These are phyloP conservation scores for Bedellia somnulentella DNA, from an alignment of 2,888 invertebrate species.

Conservation along the genomic window DNA sequence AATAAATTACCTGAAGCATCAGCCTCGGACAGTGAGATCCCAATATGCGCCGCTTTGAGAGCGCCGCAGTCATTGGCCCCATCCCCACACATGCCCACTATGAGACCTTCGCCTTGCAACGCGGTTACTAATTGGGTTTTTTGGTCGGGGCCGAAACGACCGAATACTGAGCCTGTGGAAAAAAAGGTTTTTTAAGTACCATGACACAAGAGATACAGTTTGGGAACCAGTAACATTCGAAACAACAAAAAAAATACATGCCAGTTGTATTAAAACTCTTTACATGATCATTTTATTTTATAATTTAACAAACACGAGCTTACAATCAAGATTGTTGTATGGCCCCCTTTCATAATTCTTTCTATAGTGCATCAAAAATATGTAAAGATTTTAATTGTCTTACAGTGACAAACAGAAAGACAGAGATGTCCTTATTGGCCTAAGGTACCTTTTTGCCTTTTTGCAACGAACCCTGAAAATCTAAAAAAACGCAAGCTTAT, in stretches of 20 bases:
- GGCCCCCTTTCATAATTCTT: too few relatives aligned
- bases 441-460: too few relatives aligned
- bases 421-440: too few relatives aligned
- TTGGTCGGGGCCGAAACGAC: constrained; percentile 80
- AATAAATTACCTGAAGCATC: constrained; percentile 63
- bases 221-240: neutral
- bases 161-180: constrained; percentile 74
- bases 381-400: too few relatives aligned
- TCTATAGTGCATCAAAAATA: too few relatives aligned
- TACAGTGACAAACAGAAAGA: too few relatives aligned
- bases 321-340: too few relatives aligned
- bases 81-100: constrained; percentile 74
- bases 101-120: constrained; percentile 69
- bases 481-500: too few relatives aligned
- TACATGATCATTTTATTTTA: too few relatives aligned
- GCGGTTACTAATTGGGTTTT: constrained; percentile 75
- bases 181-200: constrained; percentile 14
- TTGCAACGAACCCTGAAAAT: too few relatives aligned
- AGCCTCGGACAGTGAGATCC: constrained; percentile 83
- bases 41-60: constrained; percentile 83
- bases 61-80: constrained; percentile 90
- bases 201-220: neutral
- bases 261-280: too few relatives aligned
- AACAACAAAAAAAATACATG: neutral
- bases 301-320: too few relatives aligned